These are phyloP conservation scores for Noctua comes DNA, from an alignment of 2,888 invertebrate species.

Conservation along the genomic window DNA sequence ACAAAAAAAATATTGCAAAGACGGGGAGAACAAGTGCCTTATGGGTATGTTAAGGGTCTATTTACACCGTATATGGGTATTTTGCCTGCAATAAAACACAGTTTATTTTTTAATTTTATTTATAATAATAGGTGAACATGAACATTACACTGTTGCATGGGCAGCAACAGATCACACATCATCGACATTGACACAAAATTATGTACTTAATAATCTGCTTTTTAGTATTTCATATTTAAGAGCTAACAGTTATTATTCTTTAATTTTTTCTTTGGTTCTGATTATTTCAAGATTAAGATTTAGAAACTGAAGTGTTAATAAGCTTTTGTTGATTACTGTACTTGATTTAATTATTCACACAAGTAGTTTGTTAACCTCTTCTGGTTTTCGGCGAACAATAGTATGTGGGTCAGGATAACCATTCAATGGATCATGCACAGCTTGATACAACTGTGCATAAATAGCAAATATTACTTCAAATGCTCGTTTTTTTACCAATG, in stretches of 20 bases:
- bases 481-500: slow-evolving; percentile 94
- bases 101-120: neutral
- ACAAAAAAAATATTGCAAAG: too few relatives aligned
- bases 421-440: slow-evolving; percentile 94
- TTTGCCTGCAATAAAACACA: neutral
- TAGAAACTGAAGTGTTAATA: neutral
- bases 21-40: too few relatives aligned
- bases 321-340: neutral
- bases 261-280: neutral
- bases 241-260: neutral
- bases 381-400: slow-evolving; percentile 94
- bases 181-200: neutral
- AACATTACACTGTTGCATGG: neutral
- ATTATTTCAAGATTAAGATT: neutral
- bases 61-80: neutral
- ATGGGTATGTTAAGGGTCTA: too few relatives aligned
- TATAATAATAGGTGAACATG: neutral
- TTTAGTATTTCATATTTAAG: neutral
- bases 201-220: neutral
- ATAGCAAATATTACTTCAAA: slow-evolving; percentile 97
- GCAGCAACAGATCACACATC: neutral
- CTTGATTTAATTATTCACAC: slow-evolving; percentile 60
- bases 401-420: slow-evolving; percentile 93
- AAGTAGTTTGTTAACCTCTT: slow-evolving; percentile 91
- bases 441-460: slow-evolving; percentile 95